A percentile compares a stretch with the other conserved stretches of the same genome.
Evolutionary conservation across 2,113 vertebrate genomes (phyloP).

Genomic region (Apeltes quadracus): DNA sequence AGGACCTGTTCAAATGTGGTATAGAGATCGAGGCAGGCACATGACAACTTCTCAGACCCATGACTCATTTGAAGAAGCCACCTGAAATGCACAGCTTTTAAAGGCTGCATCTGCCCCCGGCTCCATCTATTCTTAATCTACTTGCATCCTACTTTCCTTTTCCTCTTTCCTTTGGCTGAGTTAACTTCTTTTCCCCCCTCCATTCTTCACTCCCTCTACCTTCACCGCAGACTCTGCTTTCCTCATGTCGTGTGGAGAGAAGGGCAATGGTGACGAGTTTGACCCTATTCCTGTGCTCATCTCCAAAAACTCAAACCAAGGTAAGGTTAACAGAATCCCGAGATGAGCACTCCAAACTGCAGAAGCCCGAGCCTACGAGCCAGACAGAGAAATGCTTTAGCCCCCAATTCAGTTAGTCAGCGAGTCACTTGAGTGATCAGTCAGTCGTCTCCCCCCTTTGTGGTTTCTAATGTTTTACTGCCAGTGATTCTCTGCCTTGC

Average conservation of each 20-base stretch:
- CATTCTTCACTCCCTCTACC: conserved; percentile 71
- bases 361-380: conserved; percentile 37
- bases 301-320: conserved; percentile 97
- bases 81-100: conserved; percentile 53
- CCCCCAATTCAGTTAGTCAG: conserved; percentile 22
- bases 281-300: conserved; percentile 98
- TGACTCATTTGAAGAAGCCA: conserved; percentile 39
- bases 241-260: conserved; percentile 91
- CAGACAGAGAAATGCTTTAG: conserved; percentile 36
- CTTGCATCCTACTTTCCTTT: conserved; percentile 51
- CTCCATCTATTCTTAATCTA: conserved; percentile 51
- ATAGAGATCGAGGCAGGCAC: neutral
- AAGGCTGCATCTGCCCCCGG: conserved; percentile 38
- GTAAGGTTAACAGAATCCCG: conserved; percentile 82
- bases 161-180: conserved; percentile 47
- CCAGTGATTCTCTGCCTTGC: conserved; percentile 15
- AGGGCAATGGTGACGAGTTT: conserved; percentile 96
- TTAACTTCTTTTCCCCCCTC: conserved; percentile 56
- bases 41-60: conserved; percentile 39
- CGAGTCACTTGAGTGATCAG: too few relatives aligned
- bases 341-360: conserved; percentile 54
- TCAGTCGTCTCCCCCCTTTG: conserved; percentile 37
- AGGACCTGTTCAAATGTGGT: conserved; percentile 14
- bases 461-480: conserved; percentile 32
- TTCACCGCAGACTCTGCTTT: conserved; percentile 91